These are phyloP conservation scores for Petaurus breviceps DNA, from an alignment of 2,113 vertebrate genomes.

Conservation along the genomic window DNA sequence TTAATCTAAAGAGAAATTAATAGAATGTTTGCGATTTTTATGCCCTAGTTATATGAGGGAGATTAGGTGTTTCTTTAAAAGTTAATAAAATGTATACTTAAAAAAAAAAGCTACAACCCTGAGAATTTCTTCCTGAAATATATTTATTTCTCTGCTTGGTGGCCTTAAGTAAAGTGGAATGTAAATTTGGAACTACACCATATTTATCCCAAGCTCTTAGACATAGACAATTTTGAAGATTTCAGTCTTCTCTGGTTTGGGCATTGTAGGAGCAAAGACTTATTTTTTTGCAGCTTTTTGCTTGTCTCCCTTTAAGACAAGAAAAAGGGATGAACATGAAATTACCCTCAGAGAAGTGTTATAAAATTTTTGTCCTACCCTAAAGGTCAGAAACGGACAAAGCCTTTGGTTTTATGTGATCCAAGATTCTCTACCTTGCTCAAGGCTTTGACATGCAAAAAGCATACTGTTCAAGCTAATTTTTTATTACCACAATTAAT, in stretches of 20 bases:
- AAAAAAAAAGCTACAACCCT: constrained; percentile 4
- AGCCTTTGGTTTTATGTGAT: constrained; percentile 31
- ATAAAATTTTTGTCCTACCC: neutral
- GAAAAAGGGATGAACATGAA: neutral
- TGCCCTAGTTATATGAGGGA: neutral
- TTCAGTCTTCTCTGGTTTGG: neutral
- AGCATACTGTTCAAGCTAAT: neutral
- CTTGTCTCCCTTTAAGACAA: neutral
- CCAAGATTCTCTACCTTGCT: neutral
- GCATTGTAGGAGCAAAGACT: neutral
- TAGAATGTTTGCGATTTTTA: neutral
- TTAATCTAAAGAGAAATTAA: constrained; percentile 34
- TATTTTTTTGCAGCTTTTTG: constrained; percentile 14
- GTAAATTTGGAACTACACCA: constrained; percentile 18
- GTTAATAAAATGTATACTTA: constrained; percentile 22
- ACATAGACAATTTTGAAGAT: neutral
- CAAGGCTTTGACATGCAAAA: neutral
- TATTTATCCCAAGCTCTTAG: constrained; percentile 23
- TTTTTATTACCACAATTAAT: constrained; percentile 8
- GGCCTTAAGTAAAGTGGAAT: neutral
- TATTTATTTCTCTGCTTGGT: constrained; percentile 8
- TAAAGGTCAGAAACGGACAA: neutral
- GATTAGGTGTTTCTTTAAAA: too few relatives aligned
- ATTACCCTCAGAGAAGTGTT: constrained; percentile 26
- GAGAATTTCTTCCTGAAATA: constrained; percentile 27